Evolutionary conservation across 2,113 vertebrate genomes (phyloP).

Genomic region (Sialia sialis): DNA sequence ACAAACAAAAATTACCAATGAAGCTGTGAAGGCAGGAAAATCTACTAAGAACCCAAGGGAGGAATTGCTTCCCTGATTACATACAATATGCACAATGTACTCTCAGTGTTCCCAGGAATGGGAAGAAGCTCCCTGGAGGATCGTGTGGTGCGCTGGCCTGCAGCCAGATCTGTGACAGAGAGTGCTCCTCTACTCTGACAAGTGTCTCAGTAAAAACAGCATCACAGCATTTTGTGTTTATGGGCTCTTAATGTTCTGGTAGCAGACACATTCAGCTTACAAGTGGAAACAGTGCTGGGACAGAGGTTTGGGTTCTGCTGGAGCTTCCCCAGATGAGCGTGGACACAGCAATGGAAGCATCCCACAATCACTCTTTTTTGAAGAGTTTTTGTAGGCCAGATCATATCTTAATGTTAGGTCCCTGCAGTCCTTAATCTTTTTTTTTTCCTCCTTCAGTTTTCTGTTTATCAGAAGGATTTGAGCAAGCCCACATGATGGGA

Average conservation of each 20-base stretch:
- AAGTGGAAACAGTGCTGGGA: not conserved
- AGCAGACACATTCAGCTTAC: not conserved
- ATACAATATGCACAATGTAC: not conserved
- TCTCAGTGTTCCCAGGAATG: not conserved
- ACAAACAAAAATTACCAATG: constrained; percentile 1
- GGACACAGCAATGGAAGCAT: not conserved
- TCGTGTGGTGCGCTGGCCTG: not conserved
- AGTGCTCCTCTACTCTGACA: not conserved
- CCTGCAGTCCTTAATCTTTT: not conserved
- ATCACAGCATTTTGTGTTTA: not conserved
- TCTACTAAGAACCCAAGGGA: constrained; percentile 18
- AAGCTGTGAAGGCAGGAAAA: not conserved
- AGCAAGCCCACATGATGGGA: not conserved
- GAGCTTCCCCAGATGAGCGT: not conserved
- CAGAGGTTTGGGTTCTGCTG: not conserved
- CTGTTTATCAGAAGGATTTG: not conserved
- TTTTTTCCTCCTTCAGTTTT: not conserved
- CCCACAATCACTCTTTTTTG: not conserved
- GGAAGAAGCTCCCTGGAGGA: not conserved
- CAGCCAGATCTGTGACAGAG: constrained; percentile 1
- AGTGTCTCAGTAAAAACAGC: not conserved
- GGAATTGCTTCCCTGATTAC: constrained; percentile 3
- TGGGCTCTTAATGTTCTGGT: not conserved
- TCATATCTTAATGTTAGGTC: not conserved
- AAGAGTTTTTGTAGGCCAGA: not conserved